Base-by-base conservation (phyloP, 2,797 vertebrate genomes). In the Tolypeutes matacus region DNA sequence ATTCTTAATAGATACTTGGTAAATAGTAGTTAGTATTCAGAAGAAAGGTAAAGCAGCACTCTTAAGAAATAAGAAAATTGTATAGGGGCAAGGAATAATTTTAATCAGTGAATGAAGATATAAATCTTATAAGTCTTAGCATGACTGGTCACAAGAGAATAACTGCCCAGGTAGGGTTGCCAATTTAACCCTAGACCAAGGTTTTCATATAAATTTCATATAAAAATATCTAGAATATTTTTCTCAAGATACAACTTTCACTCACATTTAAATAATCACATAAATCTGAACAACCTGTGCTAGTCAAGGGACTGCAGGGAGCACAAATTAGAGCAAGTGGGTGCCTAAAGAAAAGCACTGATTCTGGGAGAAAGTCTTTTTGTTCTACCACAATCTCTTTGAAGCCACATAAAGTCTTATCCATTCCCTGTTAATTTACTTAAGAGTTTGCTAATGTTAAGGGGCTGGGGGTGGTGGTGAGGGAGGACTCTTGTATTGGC, bases 361-460 rank as follows among this genome's bases (percentile, higher is more conserved):
- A 51, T 76, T 62, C 42, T 23, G 67, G 18, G 7, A 93, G 29
- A 86, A 75, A 69, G 39, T 3, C 2, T 91, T 89, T 72, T 42
- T 51, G 39, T 29, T 82, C 18, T 89, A 60, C 29, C 36, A 20
- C 2, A 62, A 2, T 86, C 39, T 92, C 23, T 85, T 95, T 95
- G 62, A 7, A 81, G 73, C 84, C 72, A 25, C 73, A 56, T 34
- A 75, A 31, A 81, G 15, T 77, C n/a, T 95, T 69, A 80, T 46
- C 21, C 56, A 86, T 31, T 85, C 39, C 34, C 27, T 78, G 31
- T 85, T 96, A 95, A 96, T 93, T 93, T 62, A 64, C 13, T 91
- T 94, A 95, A 93, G 62, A 27, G 7, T 89, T 93, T 93, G 12
- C 31, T 72, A 93, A 86, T 25, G 8, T 65, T 93, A 36, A 27